phyloP scores from a whole-genome alignment of 2,888 invertebrate species.

The Adelphocoris suturalis region DNA sequence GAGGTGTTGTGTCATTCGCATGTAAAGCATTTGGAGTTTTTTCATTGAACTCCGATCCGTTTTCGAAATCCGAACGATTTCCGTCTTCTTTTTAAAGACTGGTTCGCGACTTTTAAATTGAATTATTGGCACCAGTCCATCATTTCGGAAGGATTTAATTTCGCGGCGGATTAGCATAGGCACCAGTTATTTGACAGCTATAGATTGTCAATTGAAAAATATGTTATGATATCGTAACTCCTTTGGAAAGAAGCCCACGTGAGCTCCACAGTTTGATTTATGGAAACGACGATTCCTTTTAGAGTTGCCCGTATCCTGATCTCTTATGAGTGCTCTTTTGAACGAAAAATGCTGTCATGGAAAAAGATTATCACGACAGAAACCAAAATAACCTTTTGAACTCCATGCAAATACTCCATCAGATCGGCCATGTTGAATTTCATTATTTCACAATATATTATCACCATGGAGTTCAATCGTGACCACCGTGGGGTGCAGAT shows the following conservation, averaged over 20 bases:
- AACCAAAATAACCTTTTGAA: too few relatives aligned
- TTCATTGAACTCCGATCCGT: not conserved
- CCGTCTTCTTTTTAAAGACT: not conserved
- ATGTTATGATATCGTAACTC: slow-evolving; percentile 15
- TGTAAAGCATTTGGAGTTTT: not conserved
- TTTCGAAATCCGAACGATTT: not conserved
- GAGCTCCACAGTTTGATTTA: not conserved
- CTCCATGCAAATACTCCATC: too few relatives aligned
- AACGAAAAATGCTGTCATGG: too few relatives aligned
- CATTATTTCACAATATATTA: too few relatives aligned
- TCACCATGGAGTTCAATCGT: too few relatives aligned
- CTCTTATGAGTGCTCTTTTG: too few relatives aligned
- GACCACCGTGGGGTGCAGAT: too few relatives aligned
- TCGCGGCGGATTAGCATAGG: slow-evolving; percentile 10
- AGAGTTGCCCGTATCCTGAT: not conserved
- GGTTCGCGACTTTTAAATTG: slow-evolving; percentile 16
- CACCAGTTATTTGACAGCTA: not conserved
- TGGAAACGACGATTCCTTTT: not conserved
- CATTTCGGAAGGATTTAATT: slow-evolving; percentile 7
- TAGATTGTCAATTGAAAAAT: slow-evolving; percentile 16
- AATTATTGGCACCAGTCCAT: not conserved
- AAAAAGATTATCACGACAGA: too few relatives aligned
- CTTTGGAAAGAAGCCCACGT: not conserved
- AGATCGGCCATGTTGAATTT: too few relatives aligned
- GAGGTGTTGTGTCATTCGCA: slow-evolving; percentile 13